Conservation (phyloP, 1,140 invertebrate genomes). For the Anadara kagoshimensis region DNA sequence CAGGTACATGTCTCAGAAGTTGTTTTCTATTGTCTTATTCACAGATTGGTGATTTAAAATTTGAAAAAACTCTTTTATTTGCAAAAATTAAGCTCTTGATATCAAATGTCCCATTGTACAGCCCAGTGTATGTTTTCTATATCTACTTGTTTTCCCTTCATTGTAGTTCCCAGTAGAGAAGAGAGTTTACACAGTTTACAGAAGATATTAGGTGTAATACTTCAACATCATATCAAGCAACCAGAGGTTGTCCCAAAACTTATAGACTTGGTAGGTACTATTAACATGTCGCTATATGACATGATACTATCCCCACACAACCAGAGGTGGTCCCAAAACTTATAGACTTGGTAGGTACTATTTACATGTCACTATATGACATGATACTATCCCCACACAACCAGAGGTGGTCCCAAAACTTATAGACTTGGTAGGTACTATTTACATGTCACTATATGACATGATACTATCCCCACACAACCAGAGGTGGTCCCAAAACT, state of each 20-base stretch:
- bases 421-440: conserved; percentile 49
- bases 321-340: conserved; percentile 56
- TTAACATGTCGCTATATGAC: not conserved
- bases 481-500: conserved; percentile 56
- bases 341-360: conserved; percentile 49
- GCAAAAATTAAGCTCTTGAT: too few species aligned
- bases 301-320: too few species aligned
- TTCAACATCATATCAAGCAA: conserved; percentile 53
- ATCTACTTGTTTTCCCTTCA: not conserved
- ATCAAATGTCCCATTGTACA: too few species aligned
- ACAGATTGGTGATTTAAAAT: too few species aligned
- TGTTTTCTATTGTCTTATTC: too few species aligned
- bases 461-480: too few species aligned
- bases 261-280: conserved; percentile 62
- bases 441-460: too few species aligned
- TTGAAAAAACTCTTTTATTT: too few species aligned
- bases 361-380: too few species aligned
- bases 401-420: conserved; percentile 56
- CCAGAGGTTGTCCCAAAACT: conserved; percentile 56
- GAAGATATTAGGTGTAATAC: conserved; percentile 45
- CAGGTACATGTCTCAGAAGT: too few species aligned
- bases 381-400: too few species aligned
- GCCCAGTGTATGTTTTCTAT: too few species aligned
- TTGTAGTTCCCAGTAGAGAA: conserved; percentile 36
- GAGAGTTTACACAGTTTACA: conserved; percentile 60